These are phyloP conservation scores for Sander vitreus DNA, from an alignment of 2,113 vertebrate species.

Conservation along the genomic window DNA sequence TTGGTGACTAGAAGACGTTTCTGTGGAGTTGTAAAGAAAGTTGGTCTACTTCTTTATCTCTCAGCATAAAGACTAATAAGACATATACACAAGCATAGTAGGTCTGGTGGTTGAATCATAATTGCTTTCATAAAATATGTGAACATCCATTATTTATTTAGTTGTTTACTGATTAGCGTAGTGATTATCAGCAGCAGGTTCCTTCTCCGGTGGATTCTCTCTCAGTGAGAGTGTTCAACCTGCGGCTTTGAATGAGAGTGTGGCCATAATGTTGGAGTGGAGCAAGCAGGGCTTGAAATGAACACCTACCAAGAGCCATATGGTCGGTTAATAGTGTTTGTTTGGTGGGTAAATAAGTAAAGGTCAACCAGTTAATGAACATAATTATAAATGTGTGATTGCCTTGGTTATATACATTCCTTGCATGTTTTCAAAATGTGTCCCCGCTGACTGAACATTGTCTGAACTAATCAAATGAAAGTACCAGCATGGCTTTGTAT, in stretches of 20 bases:
- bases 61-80: not conserved
- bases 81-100: not conserved
- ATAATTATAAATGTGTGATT: not conserved
- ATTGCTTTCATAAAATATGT: not conserved
- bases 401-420: not conserved
- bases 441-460: not conserved
- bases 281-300: not conserved
- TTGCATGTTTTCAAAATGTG: not conserved
- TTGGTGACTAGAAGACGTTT: not conserved
- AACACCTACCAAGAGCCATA: constrained; percentile 10
- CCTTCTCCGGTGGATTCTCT: too few relatives aligned
- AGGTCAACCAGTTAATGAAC: not conserved
- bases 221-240: too few relatives aligned
- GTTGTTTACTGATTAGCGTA: not conserved
- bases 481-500: too few relatives aligned
- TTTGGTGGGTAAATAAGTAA: not conserved
- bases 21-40: not conserved
- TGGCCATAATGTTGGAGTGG: not conserved
- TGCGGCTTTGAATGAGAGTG: not conserved
- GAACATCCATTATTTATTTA: not conserved
- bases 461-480: not conserved
- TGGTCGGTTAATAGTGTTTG: not conserved
- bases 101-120: not conserved
- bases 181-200: too few relatives aligned
- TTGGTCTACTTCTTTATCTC: not conserved